Conservation (phyloP, 2,113 vertebrate species). For the Pyxicephalus adspersus region DNA sequence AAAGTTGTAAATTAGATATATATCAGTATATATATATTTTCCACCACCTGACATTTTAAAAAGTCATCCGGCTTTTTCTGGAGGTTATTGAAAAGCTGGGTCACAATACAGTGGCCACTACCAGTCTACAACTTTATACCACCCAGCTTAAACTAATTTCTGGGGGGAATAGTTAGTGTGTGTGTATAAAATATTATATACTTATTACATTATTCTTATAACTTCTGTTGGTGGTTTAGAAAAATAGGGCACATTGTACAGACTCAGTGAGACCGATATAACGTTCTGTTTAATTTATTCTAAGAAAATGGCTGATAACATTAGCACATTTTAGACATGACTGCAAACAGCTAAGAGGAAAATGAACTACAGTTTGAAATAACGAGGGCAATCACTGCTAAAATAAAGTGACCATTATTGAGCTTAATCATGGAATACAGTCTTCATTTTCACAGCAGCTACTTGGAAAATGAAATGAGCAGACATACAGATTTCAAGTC, state of each 20-base stretch:
- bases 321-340: slow-evolving; percentile 2
- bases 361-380: slow-evolving; percentile 12
- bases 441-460: neutral
- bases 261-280: neutral
- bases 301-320: neutral
- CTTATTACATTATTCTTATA: neutral
- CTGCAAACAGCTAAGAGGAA: slow-evolving; percentile 19
- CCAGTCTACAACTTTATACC: no score
- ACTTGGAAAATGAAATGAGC: neutral
- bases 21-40: no score
- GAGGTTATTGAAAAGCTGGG: no score
- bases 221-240: neutral
- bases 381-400: slow-evolving; percentile 5
- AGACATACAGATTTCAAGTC: neutral
- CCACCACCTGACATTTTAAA: no score
- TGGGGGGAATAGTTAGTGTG: no score
- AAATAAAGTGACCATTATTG: neutral
- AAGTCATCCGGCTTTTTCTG: no score
- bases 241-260: neutral
- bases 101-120: no score
- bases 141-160: no score
- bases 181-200: no score
- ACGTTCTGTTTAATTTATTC: neutral
- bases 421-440: neutral
- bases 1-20: no score